Evolutionary conservation across 2,888 invertebrate genomes (phyloP).

Genomic region (Synanthedon tipuliformis): DNA sequence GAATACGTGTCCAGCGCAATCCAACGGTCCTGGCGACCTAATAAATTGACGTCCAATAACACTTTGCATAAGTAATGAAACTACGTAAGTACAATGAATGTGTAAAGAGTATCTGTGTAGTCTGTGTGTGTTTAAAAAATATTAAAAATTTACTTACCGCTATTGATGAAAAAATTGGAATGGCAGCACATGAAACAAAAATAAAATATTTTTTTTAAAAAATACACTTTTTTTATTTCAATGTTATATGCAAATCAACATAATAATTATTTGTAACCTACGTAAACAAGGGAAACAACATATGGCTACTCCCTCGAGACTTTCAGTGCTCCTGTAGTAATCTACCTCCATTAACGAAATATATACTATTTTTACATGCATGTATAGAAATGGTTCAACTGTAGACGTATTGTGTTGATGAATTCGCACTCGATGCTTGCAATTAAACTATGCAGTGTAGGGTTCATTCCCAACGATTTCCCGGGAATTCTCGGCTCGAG

Average conservation of each 20-base stretch:
- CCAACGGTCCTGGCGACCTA: constrained; percentile 60
- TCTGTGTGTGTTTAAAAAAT: background rate
- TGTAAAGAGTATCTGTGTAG: too few species aligned
- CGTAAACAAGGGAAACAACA: constrained; percentile 61
- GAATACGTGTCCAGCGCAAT: constrained; percentile 44
- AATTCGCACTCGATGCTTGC: constrained; percentile 26
- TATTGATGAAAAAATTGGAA: constrained; percentile 15
- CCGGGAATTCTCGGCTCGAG: too few species aligned
- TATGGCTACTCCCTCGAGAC: constrained; percentile 50
- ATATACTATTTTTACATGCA: constrained; percentile 2
- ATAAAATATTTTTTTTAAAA: constrained; percentile 2
- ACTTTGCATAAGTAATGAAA: constrained; percentile 6
- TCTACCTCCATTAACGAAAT: constrained; percentile 42
- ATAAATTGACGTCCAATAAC: constrained; percentile 45
- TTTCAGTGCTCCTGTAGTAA: constrained; percentile 39
- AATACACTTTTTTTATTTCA: background rate
- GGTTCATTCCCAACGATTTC: too few species aligned
- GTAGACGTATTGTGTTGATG: constrained; percentile 8
- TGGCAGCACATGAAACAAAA: constrained; percentile 60
- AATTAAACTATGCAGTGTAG: constrained; percentile 27
- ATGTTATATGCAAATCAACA: background rate
- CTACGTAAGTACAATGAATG: too few species aligned
- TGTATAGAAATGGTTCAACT: background rate
- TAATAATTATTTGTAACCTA: constrained; percentile 13
- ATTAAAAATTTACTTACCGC: constrained; percentile 43